Percentiles rank a stretch among this genome's conserved stretches.
Conservation (phyloP, 2,113 vertebrate genomes). For the Caracal caracal region DNA sequence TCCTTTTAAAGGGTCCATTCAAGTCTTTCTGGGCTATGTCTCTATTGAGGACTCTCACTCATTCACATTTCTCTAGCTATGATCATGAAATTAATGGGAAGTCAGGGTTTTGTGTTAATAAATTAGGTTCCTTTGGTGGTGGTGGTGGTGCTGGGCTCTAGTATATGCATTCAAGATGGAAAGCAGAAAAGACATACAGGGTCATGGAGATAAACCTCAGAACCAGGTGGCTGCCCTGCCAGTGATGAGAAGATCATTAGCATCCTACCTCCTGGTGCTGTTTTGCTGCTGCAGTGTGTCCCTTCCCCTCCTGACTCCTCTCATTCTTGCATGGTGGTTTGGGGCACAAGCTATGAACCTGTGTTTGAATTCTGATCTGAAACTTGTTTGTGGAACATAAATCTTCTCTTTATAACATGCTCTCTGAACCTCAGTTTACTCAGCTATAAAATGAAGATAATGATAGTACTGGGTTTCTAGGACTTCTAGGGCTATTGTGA, state of each 20-base stretch:
- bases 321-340: background rate
- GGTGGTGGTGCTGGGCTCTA: no score
- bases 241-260: no score
- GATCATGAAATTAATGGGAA: background rate
- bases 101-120: background rate
- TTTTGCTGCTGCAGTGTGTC: background rate
- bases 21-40: background rate
- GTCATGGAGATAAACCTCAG: background rate
- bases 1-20: background rate
- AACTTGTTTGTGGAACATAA: background rate
- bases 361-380: background rate
- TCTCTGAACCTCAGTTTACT: background rate
- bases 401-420: background rate
- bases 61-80: background rate
- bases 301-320: accelerated
- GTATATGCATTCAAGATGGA: background rate
- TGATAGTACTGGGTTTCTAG: background rate
- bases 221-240: background rate
- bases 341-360: background rate
- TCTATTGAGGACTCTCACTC: background rate
- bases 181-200: background rate
- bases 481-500: background rate
- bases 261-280: accelerated
- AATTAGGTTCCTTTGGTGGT: background rate
- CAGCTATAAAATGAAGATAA: background rate